Conservation (phyloP, 2,888 invertebrate genomes). For the Pinctada fucata region DNA sequence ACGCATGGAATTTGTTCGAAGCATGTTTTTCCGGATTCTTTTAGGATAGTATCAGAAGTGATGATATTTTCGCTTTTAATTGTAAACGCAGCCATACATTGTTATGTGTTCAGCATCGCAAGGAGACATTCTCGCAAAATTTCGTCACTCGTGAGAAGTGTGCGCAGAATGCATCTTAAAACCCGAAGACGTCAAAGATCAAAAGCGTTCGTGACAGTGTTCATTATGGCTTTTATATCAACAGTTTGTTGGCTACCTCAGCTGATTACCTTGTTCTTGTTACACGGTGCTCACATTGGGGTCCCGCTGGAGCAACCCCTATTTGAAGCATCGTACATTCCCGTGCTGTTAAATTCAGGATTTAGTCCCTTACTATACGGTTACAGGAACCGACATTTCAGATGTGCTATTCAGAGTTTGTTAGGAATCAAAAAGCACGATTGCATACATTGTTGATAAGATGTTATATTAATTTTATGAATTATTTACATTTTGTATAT, state of each 20-base stretch:
- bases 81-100: constrained; percentile 24
- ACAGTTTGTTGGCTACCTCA: constrained; percentile 36
- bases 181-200: constrained; percentile 13
- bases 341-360: constrained; percentile 29
- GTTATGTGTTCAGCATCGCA: constrained; percentile 27
- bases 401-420: constrained; percentile 20
- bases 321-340: constrained; percentile 30
- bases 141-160: constrained; percentile 22
- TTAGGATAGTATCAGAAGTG: constrained; percentile 28
- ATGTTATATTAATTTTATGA: too few relatives aligned
- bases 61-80: constrained; percentile 20
- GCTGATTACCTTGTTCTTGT: constrained; percentile 25
- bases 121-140: constrained; percentile 31
- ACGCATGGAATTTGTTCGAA: constrained; percentile 23
- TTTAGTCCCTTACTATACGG: constrained; percentile 33
- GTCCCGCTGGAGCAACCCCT: constrained; percentile 8
- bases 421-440: constrained; percentile 19
- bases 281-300: constrained; percentile 20
- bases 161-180: constrained; percentile 16
- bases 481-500: too few relatives aligned
- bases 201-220: constrained; percentile 37
- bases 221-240: constrained; percentile 34
- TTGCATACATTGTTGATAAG: constrained; percentile 11
- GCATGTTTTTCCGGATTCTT: constrained; percentile 34
- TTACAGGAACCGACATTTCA: constrained; percentile 35